Evolutionary conservation across 2,113 vertebrate genomes (phyloP), one percentile per base, ranked within the genome.

Genomic region (Sisor rabdophorus): DNA sequence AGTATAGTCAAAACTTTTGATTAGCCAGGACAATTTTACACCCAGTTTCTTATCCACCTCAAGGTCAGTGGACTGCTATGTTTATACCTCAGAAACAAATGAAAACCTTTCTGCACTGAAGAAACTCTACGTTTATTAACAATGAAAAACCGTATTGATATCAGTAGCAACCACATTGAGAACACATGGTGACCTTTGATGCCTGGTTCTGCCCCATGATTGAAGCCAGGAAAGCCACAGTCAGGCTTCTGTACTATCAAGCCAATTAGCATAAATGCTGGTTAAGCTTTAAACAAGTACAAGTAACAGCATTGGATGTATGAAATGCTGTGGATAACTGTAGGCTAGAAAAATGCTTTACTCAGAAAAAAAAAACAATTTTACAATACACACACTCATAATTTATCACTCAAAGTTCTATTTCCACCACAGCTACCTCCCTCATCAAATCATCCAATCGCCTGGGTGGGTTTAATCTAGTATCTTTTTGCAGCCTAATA

Each of bases 181-280:
- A 70, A 30, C 40, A 48, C 54, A 69, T 11, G 15, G 28, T 65
- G 69, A 78, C 60, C 59, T 73, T 72, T 61, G 36, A 71, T 71
- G 48, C 50, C 59, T 63, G 54, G 6, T 30, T 48, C 76, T 47
- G 50, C 58, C 59, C 48, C 32, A 71, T 61, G 68, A 78, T 68
- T 55, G 68, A 19, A 50, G 68, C 68, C 47, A 71, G 24, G 47
- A 65, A 69, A 48, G 70, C 24, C 59, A 65, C 44, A n/a, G 15
- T 48, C 32, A 47, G 26, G 68, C 68, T 64, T 32, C 50, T 44
- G 22, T 55, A 26, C 50, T 59, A 78, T 64, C 56, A 56, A 73
- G 60, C 36, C 77, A 78, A 73, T 78, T 78, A 78, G 59, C 17
- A 16, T 53, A 78, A 72, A 72, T 52, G 50, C 77, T 73, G 15